Percentiles rank a stretch among this genome's conserved stretches.
phyloP scores from a whole-genome alignment of 2,797 vertebrate species.

The Pangasius mekongensis region DNA sequence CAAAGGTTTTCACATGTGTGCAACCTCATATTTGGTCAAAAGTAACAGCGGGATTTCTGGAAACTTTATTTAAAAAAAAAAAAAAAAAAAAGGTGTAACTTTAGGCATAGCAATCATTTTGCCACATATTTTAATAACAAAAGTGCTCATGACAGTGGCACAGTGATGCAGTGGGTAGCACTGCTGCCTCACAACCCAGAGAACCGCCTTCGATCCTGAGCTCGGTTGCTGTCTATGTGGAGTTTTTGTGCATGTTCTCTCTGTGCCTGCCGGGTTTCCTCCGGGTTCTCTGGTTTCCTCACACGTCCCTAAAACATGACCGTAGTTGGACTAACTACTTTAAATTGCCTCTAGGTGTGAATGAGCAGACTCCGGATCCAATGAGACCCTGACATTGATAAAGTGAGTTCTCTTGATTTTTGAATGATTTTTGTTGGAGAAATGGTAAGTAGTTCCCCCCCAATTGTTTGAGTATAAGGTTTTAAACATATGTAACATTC shows the following conservation, averaged over 20 bases:
- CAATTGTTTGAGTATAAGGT: neutral
- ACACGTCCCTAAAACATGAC: neutral
- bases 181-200: neutral
- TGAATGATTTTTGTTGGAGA: neutral
- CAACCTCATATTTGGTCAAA: neutral
- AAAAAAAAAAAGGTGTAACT: neutral
- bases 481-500: neutral
- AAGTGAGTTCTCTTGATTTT: neutral
- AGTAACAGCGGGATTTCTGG: neutral
- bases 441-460: neutral
- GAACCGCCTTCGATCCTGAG: neutral
- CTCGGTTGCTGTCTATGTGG: neutral
- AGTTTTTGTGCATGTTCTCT: neutral
- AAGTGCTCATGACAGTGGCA: neutral
- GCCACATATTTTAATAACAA: neutral
- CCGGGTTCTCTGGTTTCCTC: neutral
- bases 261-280: neutral
- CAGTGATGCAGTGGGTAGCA: neutral
- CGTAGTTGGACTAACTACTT: neutral
- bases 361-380: neutral
- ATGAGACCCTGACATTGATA: neutral
- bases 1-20: constrained; percentile 12
- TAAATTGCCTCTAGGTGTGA: neutral
- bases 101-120: neutral
- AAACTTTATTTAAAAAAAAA: neutral